Evolutionary conservation across 92 coral and sea anemone genomes (phyloP), one percentile per base, ranked within the genome.

Genomic region (Parazoanthus atlanticus): DNA sequence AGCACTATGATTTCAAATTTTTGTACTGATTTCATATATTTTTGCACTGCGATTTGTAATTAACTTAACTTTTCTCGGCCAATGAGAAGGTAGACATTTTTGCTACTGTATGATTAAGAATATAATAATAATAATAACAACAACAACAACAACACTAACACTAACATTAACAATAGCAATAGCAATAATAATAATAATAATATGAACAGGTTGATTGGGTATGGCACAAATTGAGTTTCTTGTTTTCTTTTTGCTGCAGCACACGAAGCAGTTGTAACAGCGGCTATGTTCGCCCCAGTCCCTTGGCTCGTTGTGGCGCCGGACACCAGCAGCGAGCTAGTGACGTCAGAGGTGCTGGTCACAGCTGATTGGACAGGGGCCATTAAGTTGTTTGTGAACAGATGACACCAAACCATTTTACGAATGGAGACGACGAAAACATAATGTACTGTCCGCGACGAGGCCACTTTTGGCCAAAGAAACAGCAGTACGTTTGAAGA

Each of bases 281-380:
- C 96, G n/a, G 99, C 99, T 23, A 93, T 94, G 88, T 97, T 97
- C 90, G 94, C 98, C 76, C 99, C 99, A 88, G 98, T 96, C 80
- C 99, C 99, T 78, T 97, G 99, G 99, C 92, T 94, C 13, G 95
- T 97, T 67, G 92, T 97, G 23, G 96, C 96, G 19, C 98, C 98
- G 40, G 98, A 95, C 91, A 86, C 95, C 19, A 96, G 94, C 92
- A 90, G 93, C 74, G 91, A 91, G 74, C 94, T 92, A 41, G 92
- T 93, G 92, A 94, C 98, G 40, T 93, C 96, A 61, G 99, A 97
- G 80, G 99, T 97, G 81, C 92, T 97, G 90, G 99, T 97, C 76
- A 94, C 99, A 65, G 99, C 99, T 89, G 99, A 97, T 91, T 97
- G 98, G 98, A 93, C 96, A 56, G 99, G 99, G 76, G 95, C 96